Conservation (phyloP, 2,888 invertebrate species). For the Cheilosia vernalis region DNA sequence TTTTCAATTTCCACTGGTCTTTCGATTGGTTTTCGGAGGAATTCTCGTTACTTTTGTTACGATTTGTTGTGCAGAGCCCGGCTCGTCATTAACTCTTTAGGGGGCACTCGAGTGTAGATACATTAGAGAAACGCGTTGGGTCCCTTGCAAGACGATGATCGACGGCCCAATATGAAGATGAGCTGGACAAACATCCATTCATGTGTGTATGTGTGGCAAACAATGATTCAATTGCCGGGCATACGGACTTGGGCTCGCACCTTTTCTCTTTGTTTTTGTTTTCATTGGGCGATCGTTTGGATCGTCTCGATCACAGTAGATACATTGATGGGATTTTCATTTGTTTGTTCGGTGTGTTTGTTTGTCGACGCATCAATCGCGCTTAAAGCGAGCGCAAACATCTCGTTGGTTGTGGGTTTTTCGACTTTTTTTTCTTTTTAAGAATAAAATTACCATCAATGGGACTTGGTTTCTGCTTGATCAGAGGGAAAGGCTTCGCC, state of each 20-base stretch:
- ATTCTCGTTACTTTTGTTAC: slow-evolving; percentile 47
- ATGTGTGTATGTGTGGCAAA: slow-evolving; percentile 47
- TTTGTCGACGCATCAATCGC: slow-evolving; percentile 71
- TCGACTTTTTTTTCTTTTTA: slow-evolving; percentile 11
- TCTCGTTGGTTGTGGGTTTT: slow-evolving; percentile 51
- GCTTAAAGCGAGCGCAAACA: slow-evolving; percentile 71
- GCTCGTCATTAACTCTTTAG: slow-evolving; percentile 52
- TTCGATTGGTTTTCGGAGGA: slow-evolving; percentile 51
- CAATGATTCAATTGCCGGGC: slow-evolving; percentile 54
- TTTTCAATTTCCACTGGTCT: slow-evolving; percentile 50
- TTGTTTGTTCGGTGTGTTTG: slow-evolving; percentile 64
- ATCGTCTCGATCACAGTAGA: slow-evolving; percentile 41
- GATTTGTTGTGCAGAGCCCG: slow-evolving; percentile 1
- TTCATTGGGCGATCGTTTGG: slow-evolving; percentile 50
- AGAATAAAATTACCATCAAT: slow-evolving; percentile 28
- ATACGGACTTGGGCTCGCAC: slow-evolving; percentile 29
- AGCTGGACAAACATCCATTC: slow-evolving; percentile 57
- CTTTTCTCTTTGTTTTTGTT: slow-evolving; percentile 63
- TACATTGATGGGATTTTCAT: slow-evolving; percentile 70
- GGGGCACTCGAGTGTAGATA: slow-evolving; percentile 47
- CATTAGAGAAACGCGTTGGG: slow-evolving; percentile 29
- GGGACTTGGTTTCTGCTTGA: slow-evolving; percentile 8
- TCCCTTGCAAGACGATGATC: slow-evolving; percentile 46
- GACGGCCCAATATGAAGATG: slow-evolving; percentile 29
- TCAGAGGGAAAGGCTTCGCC: neutral